Percentiles rank a stretch among this genome's conserved stretches.
These are phyloP conservation scores for Perca fluviatilis DNA, from an alignment of 2,113 vertebrate species.

Conservation along the genomic window DNA sequence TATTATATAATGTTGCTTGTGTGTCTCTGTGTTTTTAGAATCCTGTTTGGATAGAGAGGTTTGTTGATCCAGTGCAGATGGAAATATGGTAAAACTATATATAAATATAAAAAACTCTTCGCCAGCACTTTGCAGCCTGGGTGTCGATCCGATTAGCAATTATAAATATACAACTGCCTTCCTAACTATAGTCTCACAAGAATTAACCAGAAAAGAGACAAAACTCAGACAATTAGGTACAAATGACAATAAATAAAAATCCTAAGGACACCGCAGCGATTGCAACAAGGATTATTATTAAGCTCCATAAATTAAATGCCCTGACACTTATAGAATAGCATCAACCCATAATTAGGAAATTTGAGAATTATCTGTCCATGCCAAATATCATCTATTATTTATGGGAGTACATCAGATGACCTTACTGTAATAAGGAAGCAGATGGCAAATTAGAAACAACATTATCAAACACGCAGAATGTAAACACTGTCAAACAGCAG, in stretches of 20 bases:
- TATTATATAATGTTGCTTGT: neutral
- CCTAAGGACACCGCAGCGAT: too few relatives aligned
- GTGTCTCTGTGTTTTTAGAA: neutral
- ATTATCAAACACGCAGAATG: slow-evolving; percentile 1
- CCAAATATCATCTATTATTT: slow-evolving; percentile 32
- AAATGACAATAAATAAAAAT: too few relatives aligned
- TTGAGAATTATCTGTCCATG: neutral
- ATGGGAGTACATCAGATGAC: slow-evolving; percentile 1
- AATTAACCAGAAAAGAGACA: too few relatives aligned
- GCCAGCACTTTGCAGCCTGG: too few relatives aligned
- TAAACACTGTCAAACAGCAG: neutral
- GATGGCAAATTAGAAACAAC: neutral
- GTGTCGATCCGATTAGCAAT: too few relatives aligned
- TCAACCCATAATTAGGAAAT: slow-evolving; percentile 23
- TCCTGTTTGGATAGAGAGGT: neutral
- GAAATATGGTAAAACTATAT: neutral
- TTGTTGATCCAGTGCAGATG: neutral
- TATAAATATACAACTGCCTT: too few relatives aligned
- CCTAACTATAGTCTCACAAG: too few relatives aligned
- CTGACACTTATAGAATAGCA: neutral
- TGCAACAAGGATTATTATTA: too few relatives aligned
- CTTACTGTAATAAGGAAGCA: slow-evolving; percentile 7
- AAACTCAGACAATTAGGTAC: too few relatives aligned
- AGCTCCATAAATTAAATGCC: too few relatives aligned
- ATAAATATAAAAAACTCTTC: too few relatives aligned